Base-by-base conservation (phyloP, 2,888 invertebrate genomes). In the Eupithecia abbreviata region DNA sequence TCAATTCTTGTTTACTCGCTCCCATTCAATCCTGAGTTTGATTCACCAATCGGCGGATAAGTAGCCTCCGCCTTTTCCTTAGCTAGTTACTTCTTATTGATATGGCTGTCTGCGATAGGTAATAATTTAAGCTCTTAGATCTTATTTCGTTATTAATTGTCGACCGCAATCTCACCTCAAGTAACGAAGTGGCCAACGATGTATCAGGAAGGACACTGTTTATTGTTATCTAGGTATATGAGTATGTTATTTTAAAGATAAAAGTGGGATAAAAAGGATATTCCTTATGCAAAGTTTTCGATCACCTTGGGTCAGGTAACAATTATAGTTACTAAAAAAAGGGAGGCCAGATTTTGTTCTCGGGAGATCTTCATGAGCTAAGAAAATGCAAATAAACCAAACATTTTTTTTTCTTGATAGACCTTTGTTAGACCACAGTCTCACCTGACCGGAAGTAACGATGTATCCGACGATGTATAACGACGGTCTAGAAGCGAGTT, bases 1-100 rank as follows among this genome's bases (percentile, higher is more conserved):
- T 92, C 93, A 91, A 89, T 91, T 91, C 90, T 90, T 91, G 91
- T 91, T 92, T 90, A 89, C 89, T 88, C 88, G 82, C 84, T 80
- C 85, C 85, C 79, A 83, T 85, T 86, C 87, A 84, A 85, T 85
- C 83, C 84, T 49, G 71, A 10, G 80, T 72, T 81, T 74, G 78
- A 77, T 81, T 80, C 81, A 82, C 71, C 70, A 51, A 30, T 15
- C 66, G 15, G 66, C 42, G 18, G 18, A 30, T 12, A 62, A 30
- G 51, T 51, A 51, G n/a, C 62, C 4, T 13, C 9, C 55, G 18
- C n/a, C 42, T 42, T 65, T 42, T 65, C 41, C 15, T 5, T 15
- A 18, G 9, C 7, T 41, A 47, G 7, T 2, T 10, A 9, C 10
- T 58, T 58, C n/a, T 41, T 10, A 41, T 13, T n/a, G 13, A 0